Conservation (phyloP, 2,113 vertebrate genomes). For the Girardinichthys multiradiatus region DNA sequence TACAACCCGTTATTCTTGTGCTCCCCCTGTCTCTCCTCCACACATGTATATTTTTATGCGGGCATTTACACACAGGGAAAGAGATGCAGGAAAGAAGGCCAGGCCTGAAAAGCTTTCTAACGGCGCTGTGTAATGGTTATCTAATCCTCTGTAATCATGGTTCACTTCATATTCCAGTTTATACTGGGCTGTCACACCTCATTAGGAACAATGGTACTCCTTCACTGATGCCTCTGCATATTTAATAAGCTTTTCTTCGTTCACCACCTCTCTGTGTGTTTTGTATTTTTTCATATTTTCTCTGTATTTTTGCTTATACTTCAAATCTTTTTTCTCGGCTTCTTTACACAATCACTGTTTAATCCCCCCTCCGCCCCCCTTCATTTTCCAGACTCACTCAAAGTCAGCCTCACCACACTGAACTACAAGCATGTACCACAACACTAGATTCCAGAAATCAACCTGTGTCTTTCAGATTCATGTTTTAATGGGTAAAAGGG, state of each 20-base stretch:
- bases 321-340: background rate
- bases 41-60: conserved; percentile 24
- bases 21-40: background rate
- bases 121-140: conserved; percentile 66
- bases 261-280: conserved; percentile 38
- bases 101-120: conserved; percentile 58
- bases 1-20: conserved; percentile 6
- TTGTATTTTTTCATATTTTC: conserved; percentile 7
- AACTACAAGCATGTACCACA: conserved; percentile 20
- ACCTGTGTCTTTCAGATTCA: background rate
- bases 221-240: conserved; percentile 65
- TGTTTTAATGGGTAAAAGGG: conserved; percentile 10
- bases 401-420: conserved; percentile 5
- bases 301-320: conserved; percentile 4
- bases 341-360: conserved; percentile 8
- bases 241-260: conserved; percentile 39
- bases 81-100: conserved; percentile 51
- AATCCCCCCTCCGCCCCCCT: conserved; percentile 2
- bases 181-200: conserved; percentile 70
- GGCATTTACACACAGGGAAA: conserved; percentile 50
- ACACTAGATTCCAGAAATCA: conserved; percentile 13
- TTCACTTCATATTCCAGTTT: conserved; percentile 77
- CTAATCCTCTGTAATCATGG: conserved; percentile 75
- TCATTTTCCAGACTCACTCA: conserved; percentile 16
- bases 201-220: conserved; percentile 65